Percentiles rank a stretch among this genome's conserved stretches.
phyloP scores from a whole-genome alignment of 2,888 invertebrate genomes.

The Abrostola tripartita region DNA sequence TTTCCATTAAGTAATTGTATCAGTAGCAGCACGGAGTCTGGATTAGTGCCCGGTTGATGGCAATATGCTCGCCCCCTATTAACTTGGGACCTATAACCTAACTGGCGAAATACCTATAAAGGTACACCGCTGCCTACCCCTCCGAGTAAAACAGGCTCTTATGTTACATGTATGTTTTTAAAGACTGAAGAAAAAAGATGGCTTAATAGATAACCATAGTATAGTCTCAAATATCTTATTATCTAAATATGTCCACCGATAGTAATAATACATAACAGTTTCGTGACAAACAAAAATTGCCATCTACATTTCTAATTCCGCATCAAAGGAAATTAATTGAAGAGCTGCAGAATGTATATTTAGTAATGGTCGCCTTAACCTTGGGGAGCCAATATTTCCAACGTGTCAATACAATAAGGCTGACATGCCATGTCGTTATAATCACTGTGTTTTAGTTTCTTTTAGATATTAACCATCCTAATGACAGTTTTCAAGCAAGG shows the following conservation, averaged over 20 bases:
- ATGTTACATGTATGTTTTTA: too few species aligned
- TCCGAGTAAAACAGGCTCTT: too few species aligned
- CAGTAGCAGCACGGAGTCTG: too few species aligned
- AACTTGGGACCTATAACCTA: too few species aligned
- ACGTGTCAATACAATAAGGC: conserved; percentile 50
- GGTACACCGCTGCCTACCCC: too few species aligned
- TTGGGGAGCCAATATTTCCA: conserved; percentile 48
- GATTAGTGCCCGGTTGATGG: too few species aligned
- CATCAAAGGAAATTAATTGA: conserved; percentile 47
- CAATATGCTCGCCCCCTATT: too few species aligned
- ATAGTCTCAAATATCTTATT: too few species aligned
- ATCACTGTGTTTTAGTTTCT: conserved; percentile 61
- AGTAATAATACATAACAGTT: conserved; percentile 31
- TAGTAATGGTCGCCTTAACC: conserved; percentile 53
- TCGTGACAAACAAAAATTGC: conserved; percentile 54
- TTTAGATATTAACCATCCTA: conserved; percentile 50
- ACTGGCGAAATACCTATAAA: too few species aligned
- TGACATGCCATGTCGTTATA: conserved; percentile 62
- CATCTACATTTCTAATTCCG: conserved; percentile 29
- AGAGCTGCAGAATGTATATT: conserved; percentile 49
- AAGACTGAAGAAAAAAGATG: too few species aligned
- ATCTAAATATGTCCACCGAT: conserved; percentile 22
- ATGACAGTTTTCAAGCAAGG: conserved; percentile 50
- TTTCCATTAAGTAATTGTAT: too few species aligned
- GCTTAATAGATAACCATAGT: too few species aligned